Evolutionary conservation across 2,113 vertebrate species (phyloP).

Genomic region (Catharus bicknelli): DNA sequence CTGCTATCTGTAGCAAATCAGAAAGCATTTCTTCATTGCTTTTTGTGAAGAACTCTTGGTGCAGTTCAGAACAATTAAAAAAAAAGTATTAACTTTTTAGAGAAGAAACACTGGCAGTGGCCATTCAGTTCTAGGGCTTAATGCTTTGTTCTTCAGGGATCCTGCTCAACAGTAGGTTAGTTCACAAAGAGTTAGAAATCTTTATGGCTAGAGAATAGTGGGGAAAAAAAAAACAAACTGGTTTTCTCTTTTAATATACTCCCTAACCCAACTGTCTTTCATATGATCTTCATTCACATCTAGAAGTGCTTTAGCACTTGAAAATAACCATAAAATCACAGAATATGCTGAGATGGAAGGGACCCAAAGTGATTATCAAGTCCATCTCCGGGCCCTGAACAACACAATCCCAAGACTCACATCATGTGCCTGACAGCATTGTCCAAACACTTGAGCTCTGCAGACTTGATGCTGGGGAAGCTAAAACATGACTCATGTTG

Average conservation of each 20-base stretch:
- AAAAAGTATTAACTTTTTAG: background rate
- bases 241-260: background rate
- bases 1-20: slow-evolving; percentile 53
- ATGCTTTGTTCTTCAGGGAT: background rate
- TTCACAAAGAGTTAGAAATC: background rate
- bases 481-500: background rate
- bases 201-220: background rate
- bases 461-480: background rate
- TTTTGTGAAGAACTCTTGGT: background rate
- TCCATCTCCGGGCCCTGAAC: background rate
- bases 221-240: background rate
- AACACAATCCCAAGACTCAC: background rate
- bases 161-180: background rate
- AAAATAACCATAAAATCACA: background rate
- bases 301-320: background rate
- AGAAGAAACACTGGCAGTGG: background rate
- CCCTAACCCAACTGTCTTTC: background rate
- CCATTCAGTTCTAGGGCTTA: background rate
- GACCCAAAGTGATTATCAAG: background rate
- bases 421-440: background rate
- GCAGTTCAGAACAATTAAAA: background rate
- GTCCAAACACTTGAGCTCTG: background rate
- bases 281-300: background rate
- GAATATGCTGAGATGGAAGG: background rate
- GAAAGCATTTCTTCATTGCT: background rate